These are phyloP conservation scores for Labeo catla DNA, from an alignment of 2,113 vertebrate genomes.

Conservation along the genomic window DNA sequence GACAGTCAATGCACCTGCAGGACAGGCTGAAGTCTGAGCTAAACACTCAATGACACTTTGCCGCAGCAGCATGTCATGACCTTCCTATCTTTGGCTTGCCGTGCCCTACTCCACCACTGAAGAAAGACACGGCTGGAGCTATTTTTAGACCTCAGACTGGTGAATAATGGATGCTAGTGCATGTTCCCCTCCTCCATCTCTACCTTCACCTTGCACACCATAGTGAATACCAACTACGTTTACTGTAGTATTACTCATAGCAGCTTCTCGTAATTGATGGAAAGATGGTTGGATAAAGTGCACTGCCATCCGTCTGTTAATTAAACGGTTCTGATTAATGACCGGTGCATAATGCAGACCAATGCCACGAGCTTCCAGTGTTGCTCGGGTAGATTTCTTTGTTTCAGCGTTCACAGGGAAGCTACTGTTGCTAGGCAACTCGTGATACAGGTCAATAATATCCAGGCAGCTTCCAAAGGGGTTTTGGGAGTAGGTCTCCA, in stretches of 20 bases:
- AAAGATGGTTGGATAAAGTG: background rate
- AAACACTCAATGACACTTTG: slow-evolving; percentile 54
- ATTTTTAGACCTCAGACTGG: slow-evolving; percentile 72
- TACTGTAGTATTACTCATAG: background rate
- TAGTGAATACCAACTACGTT: background rate
- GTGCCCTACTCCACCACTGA: slow-evolving; percentile 49
- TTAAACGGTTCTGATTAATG: background rate
- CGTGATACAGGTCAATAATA: slow-evolving; percentile 68
- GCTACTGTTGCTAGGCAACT: slow-evolving; percentile 76
- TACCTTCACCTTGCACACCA: background rate
- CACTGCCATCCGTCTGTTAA: background rate
- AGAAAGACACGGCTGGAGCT: slow-evolving; percentile 62
- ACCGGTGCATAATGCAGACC: background rate
- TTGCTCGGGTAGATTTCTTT: slow-evolving; percentile 60
- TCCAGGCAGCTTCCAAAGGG: slow-evolving; percentile 49
- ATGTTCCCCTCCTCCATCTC: slow-evolving; percentile 3
- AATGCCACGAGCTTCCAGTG: background rate
- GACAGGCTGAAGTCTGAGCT: slow-evolving; percentile 35
- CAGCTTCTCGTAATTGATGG: background rate
- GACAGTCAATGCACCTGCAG: slow-evolving; percentile 40
- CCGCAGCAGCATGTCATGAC: slow-evolving; percentile 63
- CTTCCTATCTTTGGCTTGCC: slow-evolving; percentile 74
- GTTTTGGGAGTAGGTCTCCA: slow-evolving; percentile 64
- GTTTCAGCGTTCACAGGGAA: slow-evolving; percentile 59
- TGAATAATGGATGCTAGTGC: slow-evolving; percentile 74